Base-by-base conservation (phyloP, 2,113 vertebrate species). In the Neoarius graeffei region DNA sequence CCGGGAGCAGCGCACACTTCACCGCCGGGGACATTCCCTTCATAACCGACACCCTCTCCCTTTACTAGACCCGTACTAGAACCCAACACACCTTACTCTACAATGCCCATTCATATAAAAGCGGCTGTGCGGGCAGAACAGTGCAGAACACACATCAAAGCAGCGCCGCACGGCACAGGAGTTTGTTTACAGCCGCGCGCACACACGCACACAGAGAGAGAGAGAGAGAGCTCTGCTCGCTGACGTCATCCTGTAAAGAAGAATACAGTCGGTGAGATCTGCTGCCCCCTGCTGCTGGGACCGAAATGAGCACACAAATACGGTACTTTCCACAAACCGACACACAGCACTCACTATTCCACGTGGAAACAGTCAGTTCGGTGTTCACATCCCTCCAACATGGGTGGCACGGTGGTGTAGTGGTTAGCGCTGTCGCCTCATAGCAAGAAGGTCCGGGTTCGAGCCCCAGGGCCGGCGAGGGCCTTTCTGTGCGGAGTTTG, bases 181-280 rank as follows among this genome's bases (percentile, higher is more conserved):
- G 94, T 92, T 50, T 95, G 94, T 95, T 95, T 94, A 95, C 93
- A 91, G 85, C 80, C 54, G 66, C 88, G 85, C 73, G 85, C n/a
- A 85, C 88, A 48, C 88, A 85, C 94, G 90, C 94, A 79, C 95
- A 35, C 30, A 35, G 35, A 35, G 35, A 42, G 35, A 42, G 42
- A 42, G 42, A 42, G 42, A 42, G 42, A 4, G 42, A 92, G 90
- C 91, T 92, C 93, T 91, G 94, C 94, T 93, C 91, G 94, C 92
- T 94, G 92, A 96, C 95, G 95, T 96, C 88, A 96, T 95, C 90
- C 89, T 23, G 86, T 73, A 0, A 59, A 30, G 62, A 59, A 42
- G 42, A 42, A 42, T 4, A 42, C 42, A 42, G 62, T 56, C 5
- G 62, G 0, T 62, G 5, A 23, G 71, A 64, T 57, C 42, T 90